Base-by-base conservation (phyloP, 1,140 invertebrate species). In the Drosophila pseudoobscura region DNA sequence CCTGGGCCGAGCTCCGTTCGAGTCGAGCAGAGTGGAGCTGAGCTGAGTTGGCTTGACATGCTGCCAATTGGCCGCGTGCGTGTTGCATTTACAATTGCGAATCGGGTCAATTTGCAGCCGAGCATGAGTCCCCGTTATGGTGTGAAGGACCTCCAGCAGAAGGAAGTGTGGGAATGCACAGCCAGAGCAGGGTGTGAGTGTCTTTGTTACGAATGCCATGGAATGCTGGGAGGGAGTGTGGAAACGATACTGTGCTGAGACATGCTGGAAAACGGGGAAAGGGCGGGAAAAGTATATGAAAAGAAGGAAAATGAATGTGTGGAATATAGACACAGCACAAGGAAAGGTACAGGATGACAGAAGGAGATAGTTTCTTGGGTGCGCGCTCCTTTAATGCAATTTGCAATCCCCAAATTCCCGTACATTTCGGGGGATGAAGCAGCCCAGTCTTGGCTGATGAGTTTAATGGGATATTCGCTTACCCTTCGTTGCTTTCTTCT, bases 1-100 rank as follows among this genome's bases (percentile, higher is more conserved):
- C 62, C 35, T 22, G 3, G 39, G 41, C 22, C 62, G 22, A 64
- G 43, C 61, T 41, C 15, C 62, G 35, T 26, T 56, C 26, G 53
- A 56, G 54, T 53, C 62, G 41, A 11, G 35, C 11, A 0, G 35
- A 35, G 53, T 52, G 62, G 45, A 58, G 64, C 57, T 60, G 45
- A 58, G 64, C 57, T 60, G 59, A 74, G 78, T 57, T 52, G 51
- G 64, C 73, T 77, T 80, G 80, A 85, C 73, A 79, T 73, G 62
- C 76, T 85, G 80, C 76, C 71, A 83, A 83, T 83, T 83, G 80
- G 61, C 71, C 70, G 61, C 46, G 79, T 71, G 79, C 57, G 60
- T 78, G 79, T 64, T 83, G 53, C 71, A 71, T 61, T 55, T 56
- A 65, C 66, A 52, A 69, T 74, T 69, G 56, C 54, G 65, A 87